Evolutionary conservation across 2,888 invertebrate species (phyloP), one percentile per base, ranked within the genome.

Genomic region (Eupsilia transversa): DNA sequence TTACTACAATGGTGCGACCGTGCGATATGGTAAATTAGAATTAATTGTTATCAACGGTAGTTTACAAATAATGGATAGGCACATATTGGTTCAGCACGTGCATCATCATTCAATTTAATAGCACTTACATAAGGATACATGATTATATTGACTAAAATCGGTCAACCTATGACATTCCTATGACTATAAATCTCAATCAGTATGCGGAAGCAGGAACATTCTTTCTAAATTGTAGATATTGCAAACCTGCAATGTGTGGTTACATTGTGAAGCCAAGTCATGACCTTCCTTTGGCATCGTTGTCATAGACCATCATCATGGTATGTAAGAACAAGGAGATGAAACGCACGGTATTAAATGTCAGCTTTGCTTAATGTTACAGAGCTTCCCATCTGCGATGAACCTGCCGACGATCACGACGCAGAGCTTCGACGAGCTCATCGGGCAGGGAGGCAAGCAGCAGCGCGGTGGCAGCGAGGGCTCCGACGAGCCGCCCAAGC

Each of bases 371-470:
- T 63, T 23, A 59, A 72, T 52, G 54, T 95, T 94, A 3, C 95
- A 97, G 97, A 97, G 97, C 88, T 97, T 97, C 93, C 97, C 97
- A 52, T 97, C 97, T 61, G 97, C 97, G 10, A 91, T 97, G 89
- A 97, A 97, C 86, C 94, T 98, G 63, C 98, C 98, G 0, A 97
- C 97, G 49, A 98, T 98, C 77, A 97, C 97, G 60, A 97, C 97
- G 52, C 97, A 97, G 92, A 97, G 97, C 86, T 97, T 97, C 88
- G 97, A 98, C 90, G 97, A 97, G 68, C 92, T 97, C 27, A 92
- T 96, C 59, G 90, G 89, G 41, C 84, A 86, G 66, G 89, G 91
- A 38, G 91, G 92, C 74, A 90, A 87, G 76, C 87, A 88, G 57
- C 87, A 87, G 63, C 86, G 85, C 63, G 79, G 94, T 60, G 94